Base-by-base conservation (phyloP, 1,140 invertebrate species). In the Antheraea mylitta region DNA sequence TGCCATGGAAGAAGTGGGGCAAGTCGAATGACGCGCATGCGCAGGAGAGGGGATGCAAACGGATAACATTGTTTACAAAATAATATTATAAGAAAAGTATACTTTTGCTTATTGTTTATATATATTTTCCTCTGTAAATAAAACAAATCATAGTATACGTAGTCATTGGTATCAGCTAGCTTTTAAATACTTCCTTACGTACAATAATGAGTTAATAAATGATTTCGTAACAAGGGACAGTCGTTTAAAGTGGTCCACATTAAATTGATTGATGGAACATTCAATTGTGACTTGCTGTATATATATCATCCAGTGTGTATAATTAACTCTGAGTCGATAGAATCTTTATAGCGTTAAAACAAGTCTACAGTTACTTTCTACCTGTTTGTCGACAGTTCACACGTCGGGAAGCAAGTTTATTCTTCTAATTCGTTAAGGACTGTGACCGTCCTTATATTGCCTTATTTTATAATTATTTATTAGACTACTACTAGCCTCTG, bases 201-300 rank as follows among this genome's bases (percentile, higher is more conserved):
- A 1, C 45, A 53, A 16, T n/a, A 0, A 60, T 13, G 67, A 61
- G 64, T 69, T 72, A 71, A 72, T 42, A 72, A 58, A 71, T 37
- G 19, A 69, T 69, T 69, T 60, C 61, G 69, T 60, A 45, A 61
- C 58, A n/a, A 18, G 58, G 58, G 58, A 22, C 58, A 22, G 58
- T 42, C 11, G 7, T 7, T 67, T 77, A 79, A 76, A 77, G 73
- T 72, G 71, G 59, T 74, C 75, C 19, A 75, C 30, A 30, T 61
- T 22, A 61, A 61, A 30, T 19, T 72, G 73, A 79, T 75, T 72
- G 58, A 77, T 68, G 67, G 53, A 48, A 42, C 59, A 58, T 73
- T 73, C 70, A 64, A 69, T 68, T 66, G 30, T 37, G 37, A 61
- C 58, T 13, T 45, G 60, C 58, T 68, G 53, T 71, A 71, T 67